phyloP scores from a whole-genome alignment of 2,113 vertebrate genomes.

The Grammomys dolichurus region DNA sequence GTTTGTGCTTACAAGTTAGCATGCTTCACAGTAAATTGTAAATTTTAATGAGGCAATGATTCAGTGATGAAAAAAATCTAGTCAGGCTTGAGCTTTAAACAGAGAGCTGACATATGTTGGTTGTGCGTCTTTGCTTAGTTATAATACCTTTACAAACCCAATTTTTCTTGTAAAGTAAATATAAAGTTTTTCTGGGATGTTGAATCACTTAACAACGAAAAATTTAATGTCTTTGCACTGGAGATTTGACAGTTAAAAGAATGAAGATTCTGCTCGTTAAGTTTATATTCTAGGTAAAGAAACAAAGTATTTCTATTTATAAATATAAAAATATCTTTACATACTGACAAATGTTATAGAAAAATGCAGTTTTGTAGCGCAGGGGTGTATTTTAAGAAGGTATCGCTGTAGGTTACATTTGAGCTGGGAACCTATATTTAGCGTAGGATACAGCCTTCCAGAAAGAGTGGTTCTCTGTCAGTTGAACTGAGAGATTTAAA shows the following conservation, averaged over 20 bases:
- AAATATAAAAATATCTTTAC: background rate
- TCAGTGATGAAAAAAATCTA: background rate
- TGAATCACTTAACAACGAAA: background rate
- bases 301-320: background rate
- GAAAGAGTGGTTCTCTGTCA: background rate
- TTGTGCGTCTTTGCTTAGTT: background rate
- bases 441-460: background rate
- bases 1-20: accelerated
- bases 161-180: background rate
- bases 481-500: background rate
- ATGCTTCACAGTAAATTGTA: background rate
- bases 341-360: background rate
- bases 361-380: background rate
- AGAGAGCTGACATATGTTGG: background rate
- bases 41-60: background rate
- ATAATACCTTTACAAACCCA: background rate
- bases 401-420: background rate
- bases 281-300: background rate
- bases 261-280: background rate
- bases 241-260: background rate
- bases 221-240: background rate
- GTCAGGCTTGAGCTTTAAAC: background rate
- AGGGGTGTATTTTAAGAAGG: background rate
- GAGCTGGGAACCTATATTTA: background rate
- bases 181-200: background rate